phyloP scores from a whole-genome alignment of 2,113 vertebrate genomes.

The Dasypus novemcinctus region DNA sequence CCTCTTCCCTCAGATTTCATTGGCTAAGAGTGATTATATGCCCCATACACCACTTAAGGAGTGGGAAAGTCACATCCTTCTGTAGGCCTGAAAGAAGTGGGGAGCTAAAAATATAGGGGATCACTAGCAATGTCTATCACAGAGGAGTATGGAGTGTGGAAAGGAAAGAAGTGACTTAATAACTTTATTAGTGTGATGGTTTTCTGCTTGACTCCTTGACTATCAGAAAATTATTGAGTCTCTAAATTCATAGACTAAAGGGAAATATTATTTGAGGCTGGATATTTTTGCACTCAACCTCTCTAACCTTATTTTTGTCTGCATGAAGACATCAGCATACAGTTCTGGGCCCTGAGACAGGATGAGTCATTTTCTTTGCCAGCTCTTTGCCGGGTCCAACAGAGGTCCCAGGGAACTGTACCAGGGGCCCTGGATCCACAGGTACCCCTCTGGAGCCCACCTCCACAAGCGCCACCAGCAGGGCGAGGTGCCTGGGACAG shows the following conservation, averaged over 20 bases:
- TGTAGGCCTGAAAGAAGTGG: not conserved
- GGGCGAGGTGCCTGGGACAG: not conserved
- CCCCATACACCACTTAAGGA: not conserved
- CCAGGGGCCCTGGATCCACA: not conserved
- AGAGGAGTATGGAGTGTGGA: not conserved
- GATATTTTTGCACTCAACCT: not conserved
- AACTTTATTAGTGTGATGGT: not conserved
- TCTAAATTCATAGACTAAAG: not conserved
- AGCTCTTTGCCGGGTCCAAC: constrained; percentile 24
- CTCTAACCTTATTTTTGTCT: constrained; percentile 55
- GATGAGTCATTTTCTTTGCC: constrained; percentile 47
- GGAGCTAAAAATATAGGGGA: not conserved
- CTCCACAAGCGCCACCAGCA: not conserved
- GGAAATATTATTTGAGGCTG: not conserved
- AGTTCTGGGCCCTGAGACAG: constrained; percentile 48
- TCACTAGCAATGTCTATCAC: not conserved
- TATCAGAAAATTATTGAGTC: not conserved
- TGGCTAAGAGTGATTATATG: not conserved
- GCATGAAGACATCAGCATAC: not conserved
- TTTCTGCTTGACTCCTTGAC: not conserved
- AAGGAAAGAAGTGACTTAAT: not conserved
- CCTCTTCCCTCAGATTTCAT: not conserved
- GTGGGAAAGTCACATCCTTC: no score
- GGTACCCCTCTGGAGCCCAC: not conserved
- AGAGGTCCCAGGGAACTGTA: not conserved